Conservation (phyloP, 1,140 invertebrate species). For the Chironomus striatipennis region DNA sequence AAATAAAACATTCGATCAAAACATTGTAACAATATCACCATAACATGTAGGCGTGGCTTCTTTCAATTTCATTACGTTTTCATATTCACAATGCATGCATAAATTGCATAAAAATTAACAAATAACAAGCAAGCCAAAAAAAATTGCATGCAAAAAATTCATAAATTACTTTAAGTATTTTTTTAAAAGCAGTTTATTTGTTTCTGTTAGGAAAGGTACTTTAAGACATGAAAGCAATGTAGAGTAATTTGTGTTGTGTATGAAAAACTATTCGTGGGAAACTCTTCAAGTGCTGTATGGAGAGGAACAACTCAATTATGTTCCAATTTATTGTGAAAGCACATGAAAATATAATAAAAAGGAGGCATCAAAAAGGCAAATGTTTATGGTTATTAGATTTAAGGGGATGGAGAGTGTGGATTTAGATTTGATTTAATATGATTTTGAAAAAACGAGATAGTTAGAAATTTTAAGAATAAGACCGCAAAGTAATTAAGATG, state of each 20-base stretch:
- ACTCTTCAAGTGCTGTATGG: neutral
- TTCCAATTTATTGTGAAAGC: neutral
- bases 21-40: too few relatives aligned
- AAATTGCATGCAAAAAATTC: conserved; percentile 12
- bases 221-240: neutral
- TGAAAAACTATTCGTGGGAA: neutral
- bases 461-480: too few relatives aligned
- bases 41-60: neutral
- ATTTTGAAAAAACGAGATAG: too few relatives aligned
- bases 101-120: conserved; percentile 18
- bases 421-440: too few relatives aligned
- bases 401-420: too few relatives aligned
- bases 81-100: neutral
- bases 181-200: neutral
- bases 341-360: conserved; percentile 3
- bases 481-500: too few relatives aligned
- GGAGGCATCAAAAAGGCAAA: neutral
- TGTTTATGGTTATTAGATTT: too few relatives aligned
- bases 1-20: too few relatives aligned
- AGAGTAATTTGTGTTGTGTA: neutral
- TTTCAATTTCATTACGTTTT: neutral
- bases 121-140: neutral
- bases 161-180: neutral
- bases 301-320: neutral
- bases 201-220: neutral